These are phyloP conservation scores for Drosophila meridionalis DNA, from an alignment of 2,888 invertebrate species.

Conservation along the genomic window DNA sequence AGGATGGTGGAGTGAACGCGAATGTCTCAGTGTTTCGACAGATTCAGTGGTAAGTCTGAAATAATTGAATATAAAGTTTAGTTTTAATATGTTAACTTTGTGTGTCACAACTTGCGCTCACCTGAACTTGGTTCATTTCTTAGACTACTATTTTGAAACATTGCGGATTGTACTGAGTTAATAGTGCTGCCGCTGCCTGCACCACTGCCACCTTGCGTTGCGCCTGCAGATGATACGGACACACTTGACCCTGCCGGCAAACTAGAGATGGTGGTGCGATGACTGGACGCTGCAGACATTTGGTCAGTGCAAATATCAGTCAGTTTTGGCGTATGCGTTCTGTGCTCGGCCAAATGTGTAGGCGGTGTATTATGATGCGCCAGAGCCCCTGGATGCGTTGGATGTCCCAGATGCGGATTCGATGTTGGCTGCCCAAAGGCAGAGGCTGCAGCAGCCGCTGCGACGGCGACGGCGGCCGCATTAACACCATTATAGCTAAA, in stretches of 20 bases:
- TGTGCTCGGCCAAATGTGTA: conserved; percentile 64
- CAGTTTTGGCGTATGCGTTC: conserved; percentile 74
- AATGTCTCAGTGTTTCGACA: conserved; percentile 91
- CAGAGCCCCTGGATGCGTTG: conserved; percentile 55
- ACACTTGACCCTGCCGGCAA: conserved; percentile 66
- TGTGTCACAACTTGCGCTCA: conserved; percentile 45
- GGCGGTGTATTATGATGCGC: conserved; percentile 58
- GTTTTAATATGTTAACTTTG: background rate
- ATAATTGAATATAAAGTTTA: conserved; percentile 64
- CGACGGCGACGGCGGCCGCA: conserved; percentile 78
- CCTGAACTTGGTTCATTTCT: conserved; percentile 86
- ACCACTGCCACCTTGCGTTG: conserved; percentile 36
- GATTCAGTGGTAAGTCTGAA: conserved; percentile 95
- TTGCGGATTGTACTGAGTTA: conserved; percentile 73
- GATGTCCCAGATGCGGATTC: conserved; percentile 61
- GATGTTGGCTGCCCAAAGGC: conserved; percentile 71
- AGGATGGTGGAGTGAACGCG: conserved; percentile 17
- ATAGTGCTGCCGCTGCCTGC: conserved; percentile 47
- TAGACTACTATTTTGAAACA: conserved; percentile 84
- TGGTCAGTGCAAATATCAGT: conserved; percentile 77
- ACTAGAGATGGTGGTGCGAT: conserved; percentile 70
- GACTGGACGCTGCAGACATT: conserved; percentile 74
- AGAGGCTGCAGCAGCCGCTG: conserved; percentile 75
- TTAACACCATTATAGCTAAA: conserved; percentile 84
- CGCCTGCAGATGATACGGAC: conserved; percentile 52